Base-by-base conservation (phyloP, 2,113 vertebrate genomes). In the Sceloporus tristichus region DNA sequence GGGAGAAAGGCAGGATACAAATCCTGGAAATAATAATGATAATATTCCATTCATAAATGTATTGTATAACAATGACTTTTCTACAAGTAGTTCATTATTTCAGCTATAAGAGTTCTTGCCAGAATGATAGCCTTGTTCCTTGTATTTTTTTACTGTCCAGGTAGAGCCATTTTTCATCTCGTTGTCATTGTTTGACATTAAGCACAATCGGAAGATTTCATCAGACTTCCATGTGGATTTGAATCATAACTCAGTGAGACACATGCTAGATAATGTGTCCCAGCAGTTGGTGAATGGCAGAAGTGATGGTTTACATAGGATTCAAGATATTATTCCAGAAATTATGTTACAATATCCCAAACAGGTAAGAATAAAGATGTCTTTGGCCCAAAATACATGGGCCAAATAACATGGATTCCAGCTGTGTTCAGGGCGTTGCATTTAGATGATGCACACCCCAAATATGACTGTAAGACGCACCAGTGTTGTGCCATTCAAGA, bases 131-230 rank as follows among this genome's bases (percentile, higher is more conserved):
- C 86, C 56, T 86, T 54, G 23, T 2, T 91, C 90, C n/a, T 48
- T 59, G 21, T 89, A 88, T 80, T 0, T 53, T 56, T 87, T 88
- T 79, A 87, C 65, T 88, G 0, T 94, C 40, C 94, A 99, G 99
- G 98, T 99, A 85, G 99, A 99, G 91, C 99, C 99, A 66, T 99
- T 99, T 94, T 99, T 98, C 87, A 97, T 99, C 94, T 98, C 98
- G 0, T 92, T 99, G 79, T 99, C 98, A 2, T 94, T 99, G 56
- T 99, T 99, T 74, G 99, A 99, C 92, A 98, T 98, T 92, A 99
- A 98, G 94, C 97, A 97, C 88, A 98, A 98, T 92, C 96, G 97
- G 40, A 99, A 99, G 96, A 99, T 99, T 95, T 99, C 99, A 4
- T 98, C 99, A 1, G 99, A 99, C 94, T 99, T 99, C 96, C 98